Evolutionary conservation across 2,888 invertebrate genomes (phyloP), one percentile per base, ranked within the genome.

Genomic region (Apamea crenata): DNA sequence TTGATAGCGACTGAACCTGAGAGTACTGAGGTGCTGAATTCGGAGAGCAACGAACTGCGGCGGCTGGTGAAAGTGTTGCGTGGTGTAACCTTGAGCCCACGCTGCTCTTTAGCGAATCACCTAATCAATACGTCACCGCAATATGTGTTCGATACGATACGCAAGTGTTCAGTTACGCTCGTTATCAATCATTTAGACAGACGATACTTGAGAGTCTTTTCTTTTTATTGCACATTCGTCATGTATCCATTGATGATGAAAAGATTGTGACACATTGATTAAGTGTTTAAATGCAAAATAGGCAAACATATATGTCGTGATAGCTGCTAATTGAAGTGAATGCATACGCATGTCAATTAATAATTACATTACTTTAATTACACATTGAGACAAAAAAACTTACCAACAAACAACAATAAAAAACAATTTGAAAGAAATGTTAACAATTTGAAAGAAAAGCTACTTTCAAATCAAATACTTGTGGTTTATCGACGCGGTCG

Each of bases 41-140:
- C 90, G 96, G 95, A 95, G 97, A 95, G 97, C 96, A 96, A 95
- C 94, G 97, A 96, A 96, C 97, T 96, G 93, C 91, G 90, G 90
- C 82, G 84, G 87, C 88, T 92, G 93, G 96, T 92, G 96, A 96
- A 96, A 96, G 96, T 96, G 95, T 95, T 96, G 88, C 85, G 93
- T 94, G 94, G 93, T 93, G 96, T 96, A 97, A 97, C 97, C 97
- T 97, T 97, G 97, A 96, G 96, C 94, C 93, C 91, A 91, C 92
- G 92, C 90, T 91, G 92, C 91, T 94, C 93, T 93, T 93, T 93
- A 93, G 93, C 93, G 94, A 92, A 95, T 94, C 95, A 93, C 91
- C 94, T 94, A 95, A 95, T 95, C 94, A 93, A 95, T 94, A 94
- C 95, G 95, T 95, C 95, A 95, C 93, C 89, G 77, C 68, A 50